Evolutionary conservation across 1,140 invertebrate species (phyloP), one percentile per base, ranked within the genome.

Genomic region (Hermetia illucens): DNA sequence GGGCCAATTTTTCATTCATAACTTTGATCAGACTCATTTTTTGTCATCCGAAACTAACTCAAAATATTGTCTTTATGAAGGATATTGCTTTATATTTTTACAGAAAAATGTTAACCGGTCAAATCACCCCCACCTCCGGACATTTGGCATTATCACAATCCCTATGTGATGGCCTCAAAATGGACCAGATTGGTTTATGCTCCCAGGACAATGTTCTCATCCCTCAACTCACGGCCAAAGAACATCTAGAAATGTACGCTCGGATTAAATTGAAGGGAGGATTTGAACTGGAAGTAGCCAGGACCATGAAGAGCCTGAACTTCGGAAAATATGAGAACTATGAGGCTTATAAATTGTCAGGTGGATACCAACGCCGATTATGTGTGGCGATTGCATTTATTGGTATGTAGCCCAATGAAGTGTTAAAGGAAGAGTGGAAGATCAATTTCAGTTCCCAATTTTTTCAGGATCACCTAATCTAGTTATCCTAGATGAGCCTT

Each of bases 171-270:
- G 10, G 34, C 9, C 29, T 40, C 3, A 36, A 44, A 5, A 41
- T 44, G 15, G 65, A 64, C 37, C 58, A 70, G 27, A 68, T 86
- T 38, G 83, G 84, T 24, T 79, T 86, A 43, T 89, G 84, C 55
- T 82, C 82, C 36, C 83, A 87, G 62, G 72, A 74, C 44, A 88
- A 93, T 65, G 85, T 89, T 18, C 65, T 93, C 9, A 75, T 88
- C 50, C 75, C 78, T 42, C 69, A 73, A 20, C 51, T 93, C 40
- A 88, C 81, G 15, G 81, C 83, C 1, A 55, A 73, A 21, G 88
- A 94, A 56, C 86, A 86, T 42, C 65, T 94, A 25, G 52, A 67
- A 24, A 70, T 90, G 41, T 92, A 87, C 64, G 81, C 81, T 0
- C 44, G 46, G 27, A 55, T 61, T n/a, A 59, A 60, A 37, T 15